Conservation (phyloP, 2,888 invertebrate species). For the Diaperis boleti region DNA sequence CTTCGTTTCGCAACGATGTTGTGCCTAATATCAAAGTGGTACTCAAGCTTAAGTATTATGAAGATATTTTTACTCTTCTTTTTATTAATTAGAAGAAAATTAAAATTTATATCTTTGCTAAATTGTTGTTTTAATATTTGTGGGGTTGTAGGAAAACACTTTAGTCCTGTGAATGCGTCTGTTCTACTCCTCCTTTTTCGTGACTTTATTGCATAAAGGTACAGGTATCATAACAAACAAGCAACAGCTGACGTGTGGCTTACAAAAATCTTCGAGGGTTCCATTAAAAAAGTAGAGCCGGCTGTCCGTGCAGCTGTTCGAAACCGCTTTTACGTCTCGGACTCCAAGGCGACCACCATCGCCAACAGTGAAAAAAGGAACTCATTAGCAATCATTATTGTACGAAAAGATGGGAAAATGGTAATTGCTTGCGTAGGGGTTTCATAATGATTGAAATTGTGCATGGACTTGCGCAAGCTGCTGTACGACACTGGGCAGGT, state of each 20-base stretch:
- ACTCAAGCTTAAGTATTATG: neutral
- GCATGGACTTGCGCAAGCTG: neutral
- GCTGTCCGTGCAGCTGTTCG: constrained; percentile 39
- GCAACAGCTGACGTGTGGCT: constrained; percentile 54
- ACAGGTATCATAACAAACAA: constrained; percentile 51
- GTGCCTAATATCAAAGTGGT: neutral
- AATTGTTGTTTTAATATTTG: no score
- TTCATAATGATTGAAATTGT: neutral
- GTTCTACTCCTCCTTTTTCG: no score
- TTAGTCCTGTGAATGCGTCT: no score
- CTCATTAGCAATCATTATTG: constrained; percentile 1
- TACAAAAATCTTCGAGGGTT: constrained; percentile 52
- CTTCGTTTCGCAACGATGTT: constrained; percentile 28
- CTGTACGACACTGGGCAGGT: neutral
- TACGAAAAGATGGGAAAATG: neutral
- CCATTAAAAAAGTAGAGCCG: constrained; percentile 34
- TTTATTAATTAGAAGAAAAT: no score
- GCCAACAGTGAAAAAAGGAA: constrained; percentile 9
- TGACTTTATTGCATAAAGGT: constrained; percentile 42
- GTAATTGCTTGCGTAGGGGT: neutral
- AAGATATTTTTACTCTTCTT: no score
- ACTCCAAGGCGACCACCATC: constrained; percentile 19
- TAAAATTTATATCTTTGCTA: no score
- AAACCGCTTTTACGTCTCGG: constrained; percentile 18
- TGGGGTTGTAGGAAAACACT: no score